Evolutionary conservation across 1,140 invertebrate species (phyloP).

Genomic region (Sminthurinus signatus): DNA sequence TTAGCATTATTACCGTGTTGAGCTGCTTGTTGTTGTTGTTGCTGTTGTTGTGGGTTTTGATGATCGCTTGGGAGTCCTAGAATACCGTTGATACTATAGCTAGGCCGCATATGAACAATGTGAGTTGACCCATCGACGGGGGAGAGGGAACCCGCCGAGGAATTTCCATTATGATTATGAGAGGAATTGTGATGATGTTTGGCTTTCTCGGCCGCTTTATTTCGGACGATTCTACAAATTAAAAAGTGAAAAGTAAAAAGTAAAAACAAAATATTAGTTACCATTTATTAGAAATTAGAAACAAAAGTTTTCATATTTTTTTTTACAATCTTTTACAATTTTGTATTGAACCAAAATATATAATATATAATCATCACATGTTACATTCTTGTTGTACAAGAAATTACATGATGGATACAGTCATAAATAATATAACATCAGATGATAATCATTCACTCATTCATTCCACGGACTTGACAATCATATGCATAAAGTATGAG

Average conservation of each 20-base stretch:
- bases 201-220: slow-evolving; percentile 92
- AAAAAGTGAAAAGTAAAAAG: slow-evolving; percentile 18
- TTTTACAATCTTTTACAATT: too few species aligned
- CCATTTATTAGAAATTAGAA: too few species aligned
- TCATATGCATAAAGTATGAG: too few species aligned
- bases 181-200: slow-evolving; percentile 70
- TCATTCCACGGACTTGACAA: too few species aligned
- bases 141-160: slow-evolving; percentile 31
- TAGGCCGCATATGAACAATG: slow-evolving; percentile 43
- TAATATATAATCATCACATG: too few species aligned
- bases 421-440: too few species aligned
- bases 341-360: too few species aligned
- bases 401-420: too few species aligned
- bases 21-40: slow-evolving; percentile 6
- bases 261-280: background rate
- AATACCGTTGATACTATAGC: slow-evolving; percentile 94
- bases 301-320: too few species aligned
- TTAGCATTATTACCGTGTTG: slow-evolving; percentile 11
- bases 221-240: slow-evolving; percentile 77
- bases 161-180: slow-evolving; percentile 13
- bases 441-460: too few species aligned
- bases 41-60: slow-evolving; percentile 6
- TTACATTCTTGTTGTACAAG: too few species aligned
- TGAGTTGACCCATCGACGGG: slow-evolving; percentile 47
- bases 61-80: slow-evolving; percentile 60